Evolutionary conservation across 2,888 invertebrate genomes (phyloP).

Genomic region (Xestia xanthographa): DNA sequence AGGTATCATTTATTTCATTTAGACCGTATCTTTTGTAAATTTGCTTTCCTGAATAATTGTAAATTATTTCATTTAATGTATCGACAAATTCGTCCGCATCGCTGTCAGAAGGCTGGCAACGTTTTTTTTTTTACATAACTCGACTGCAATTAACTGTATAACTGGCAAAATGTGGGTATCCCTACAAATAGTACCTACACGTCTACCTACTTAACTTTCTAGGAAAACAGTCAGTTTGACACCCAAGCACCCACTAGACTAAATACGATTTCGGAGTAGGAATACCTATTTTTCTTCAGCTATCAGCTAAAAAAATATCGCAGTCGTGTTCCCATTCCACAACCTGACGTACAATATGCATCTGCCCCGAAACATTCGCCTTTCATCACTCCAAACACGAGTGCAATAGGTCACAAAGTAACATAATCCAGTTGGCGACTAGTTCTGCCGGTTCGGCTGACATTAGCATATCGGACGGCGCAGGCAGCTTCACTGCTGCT

Average conservation of each 20-base stretch:
- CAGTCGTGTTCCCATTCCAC: conserved; percentile 3
- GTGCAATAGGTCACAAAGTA: conserved; percentile 49
- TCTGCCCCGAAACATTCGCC: conserved; percentile 10
- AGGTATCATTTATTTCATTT: background rate
- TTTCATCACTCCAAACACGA: conserved; percentile 34
- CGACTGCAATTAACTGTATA: background rate
- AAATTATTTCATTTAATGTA: background rate
- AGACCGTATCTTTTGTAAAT: background rate
- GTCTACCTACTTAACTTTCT: background rate
- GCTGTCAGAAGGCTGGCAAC: background rate
- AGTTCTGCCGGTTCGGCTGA: conserved; percentile 31
- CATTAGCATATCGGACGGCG: conserved; percentile 63
- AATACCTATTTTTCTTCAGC: background rate
- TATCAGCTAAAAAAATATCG: background rate
- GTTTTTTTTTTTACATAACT: too few relatives aligned
- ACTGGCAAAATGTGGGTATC: background rate
- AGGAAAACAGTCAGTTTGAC: background rate
- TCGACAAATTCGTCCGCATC: background rate
- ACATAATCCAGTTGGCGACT: conserved; percentile 48
- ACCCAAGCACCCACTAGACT: background rate
- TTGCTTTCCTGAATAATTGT: background rate
- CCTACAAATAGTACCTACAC: too few relatives aligned
- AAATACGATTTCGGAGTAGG: background rate
- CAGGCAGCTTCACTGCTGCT: conserved; percentile 44
- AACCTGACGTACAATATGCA: background rate